These are phyloP conservation scores for Hymenopus coronatus DNA, from an alignment of 2,888 invertebrate species.

Conservation along the genomic window DNA sequence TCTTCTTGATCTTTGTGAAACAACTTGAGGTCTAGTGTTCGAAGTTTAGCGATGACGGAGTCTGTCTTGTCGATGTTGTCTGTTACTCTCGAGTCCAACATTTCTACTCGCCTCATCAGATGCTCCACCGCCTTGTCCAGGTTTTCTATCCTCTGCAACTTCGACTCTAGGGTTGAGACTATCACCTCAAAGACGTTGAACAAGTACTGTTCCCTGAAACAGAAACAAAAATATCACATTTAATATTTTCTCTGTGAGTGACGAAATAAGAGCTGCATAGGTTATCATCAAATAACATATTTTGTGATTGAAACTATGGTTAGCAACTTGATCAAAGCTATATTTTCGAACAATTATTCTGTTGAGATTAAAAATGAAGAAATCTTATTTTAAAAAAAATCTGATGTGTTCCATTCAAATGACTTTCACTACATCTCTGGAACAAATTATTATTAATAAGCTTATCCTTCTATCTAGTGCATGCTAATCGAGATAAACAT, in stretches of 20 bases:
- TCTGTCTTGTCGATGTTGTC: slow-evolving; percentile 84
- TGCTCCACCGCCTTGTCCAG: slow-evolving; percentile 85
- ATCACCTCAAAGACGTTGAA: slow-evolving; percentile 88
- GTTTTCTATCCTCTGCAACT: slow-evolving; percentile 83
- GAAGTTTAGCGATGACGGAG: slow-evolving; percentile 72
- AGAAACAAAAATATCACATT: slow-evolving; percentile 40
- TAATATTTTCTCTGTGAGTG: not conserved
- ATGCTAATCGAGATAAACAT: too few species aligned
- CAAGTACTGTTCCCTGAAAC: slow-evolving; percentile 81
- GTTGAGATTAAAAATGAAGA: too few species aligned
- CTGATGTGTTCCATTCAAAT: too few species aligned
- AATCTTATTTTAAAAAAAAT: too few species aligned
- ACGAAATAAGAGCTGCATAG: not conserved
- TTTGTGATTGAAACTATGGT: too few species aligned
- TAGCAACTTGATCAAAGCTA: too few species aligned
- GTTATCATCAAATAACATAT: too few species aligned
- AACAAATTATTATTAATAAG: too few species aligned
- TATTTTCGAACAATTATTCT: too few species aligned
- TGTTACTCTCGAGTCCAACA: slow-evolving; percentile 74
- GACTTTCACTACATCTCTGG: too few species aligned
- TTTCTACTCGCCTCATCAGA: slow-evolving; percentile 80
- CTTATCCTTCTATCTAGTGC: too few species aligned
- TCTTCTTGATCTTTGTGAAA: slow-evolving; percentile 48
- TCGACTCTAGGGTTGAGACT: slow-evolving; percentile 82
- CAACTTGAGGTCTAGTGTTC: slow-evolving; percentile 71